phyloP scores from a whole-genome alignment of 2,888 invertebrate genomes.

The Drosophila phalerata region DNA sequence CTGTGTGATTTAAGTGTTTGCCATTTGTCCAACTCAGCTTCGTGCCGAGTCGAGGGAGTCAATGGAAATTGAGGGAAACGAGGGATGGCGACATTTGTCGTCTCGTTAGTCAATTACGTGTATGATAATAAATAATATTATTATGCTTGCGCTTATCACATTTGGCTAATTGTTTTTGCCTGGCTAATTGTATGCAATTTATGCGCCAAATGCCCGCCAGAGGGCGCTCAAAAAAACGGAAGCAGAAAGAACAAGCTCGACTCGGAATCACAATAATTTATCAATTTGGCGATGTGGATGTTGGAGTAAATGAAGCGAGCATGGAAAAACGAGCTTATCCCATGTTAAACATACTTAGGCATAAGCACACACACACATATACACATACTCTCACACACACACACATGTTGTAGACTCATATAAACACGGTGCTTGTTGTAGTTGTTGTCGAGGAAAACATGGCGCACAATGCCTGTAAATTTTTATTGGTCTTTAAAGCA shows the following conservation, averaged over 20 bases:
- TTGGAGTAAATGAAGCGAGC: slow-evolving; percentile 67
- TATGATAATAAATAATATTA: slow-evolving; percentile 58
- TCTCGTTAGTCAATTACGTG: slow-evolving; percentile 52
- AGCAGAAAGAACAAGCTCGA: neutral
- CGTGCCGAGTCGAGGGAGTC: neutral
- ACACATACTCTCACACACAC: slow-evolving; percentile 13
- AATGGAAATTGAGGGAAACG: too few species aligned
- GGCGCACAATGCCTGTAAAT: slow-evolving; percentile 51
- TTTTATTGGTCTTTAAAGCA: slow-evolving; percentile 72
- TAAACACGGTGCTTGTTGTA: slow-evolving; percentile 6
- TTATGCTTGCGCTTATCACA: slow-evolving; percentile 66
- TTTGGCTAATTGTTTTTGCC: slow-evolving; percentile 72
- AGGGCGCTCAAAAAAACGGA: slow-evolving; percentile 7
- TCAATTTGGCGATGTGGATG: slow-evolving; percentile 68
- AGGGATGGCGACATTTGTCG: neutral
- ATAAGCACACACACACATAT: slow-evolving; percentile 24
- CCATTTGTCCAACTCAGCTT: slow-evolving; percentile 21
- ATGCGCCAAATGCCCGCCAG: slow-evolving; percentile 18
- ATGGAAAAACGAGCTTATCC: slow-evolving; percentile 69
- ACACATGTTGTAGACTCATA: slow-evolving; percentile 7
- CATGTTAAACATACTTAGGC: slow-evolving; percentile 72
- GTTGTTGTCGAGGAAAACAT: slow-evolving; percentile 32
- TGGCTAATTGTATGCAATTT: slow-evolving; percentile 75
- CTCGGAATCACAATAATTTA: slow-evolving; percentile 66
- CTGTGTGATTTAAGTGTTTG: slow-evolving; percentile 40